A percentile compares a stretch with the other conserved stretches of the same genome.
phyloP scores from a whole-genome alignment of 2,888 invertebrate genomes.

The Platynereis dumerilii region DNA sequence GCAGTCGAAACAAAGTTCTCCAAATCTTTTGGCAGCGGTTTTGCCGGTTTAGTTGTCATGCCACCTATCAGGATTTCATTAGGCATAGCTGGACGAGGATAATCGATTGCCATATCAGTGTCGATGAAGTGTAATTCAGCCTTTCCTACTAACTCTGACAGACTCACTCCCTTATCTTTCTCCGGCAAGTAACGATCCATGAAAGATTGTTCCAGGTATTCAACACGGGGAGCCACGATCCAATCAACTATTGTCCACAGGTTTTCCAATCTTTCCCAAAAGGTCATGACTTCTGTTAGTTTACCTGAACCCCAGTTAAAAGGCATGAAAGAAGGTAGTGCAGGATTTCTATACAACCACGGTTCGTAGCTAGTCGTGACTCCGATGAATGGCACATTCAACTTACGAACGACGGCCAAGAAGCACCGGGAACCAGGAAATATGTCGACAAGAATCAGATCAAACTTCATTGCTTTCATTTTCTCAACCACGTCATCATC shows the following conservation, averaged over 20 bases:
- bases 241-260: constrained; percentile 24
- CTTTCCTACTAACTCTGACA: constrained; percentile 17
- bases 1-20: constrained; percentile 19
- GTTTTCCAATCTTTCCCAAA: constrained; percentile 28
- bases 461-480: constrained; percentile 15
- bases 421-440: constrained; percentile 26
- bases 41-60: constrained; percentile 24
- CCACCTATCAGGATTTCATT: constrained; percentile 35
- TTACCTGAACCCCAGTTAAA: constrained; percentile 13
- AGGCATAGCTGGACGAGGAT: constrained; percentile 32
- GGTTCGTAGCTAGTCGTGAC: constrained; percentile 29
- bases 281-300: constrained; percentile 28
- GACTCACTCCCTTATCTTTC: constrained; percentile 1
- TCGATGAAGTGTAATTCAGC: constrained; percentile 30
- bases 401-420: constrained; percentile 21
- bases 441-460: constrained; percentile 29
- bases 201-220: constrained; percentile 23
- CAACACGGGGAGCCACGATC: constrained; percentile 18
- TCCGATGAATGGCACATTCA: constrained; percentile 28
- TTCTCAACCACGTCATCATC: constrained; percentile 21
- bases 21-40: constrained; percentile 25
- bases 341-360: constrained; percentile 30
- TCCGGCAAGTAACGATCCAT: constrained; percentile 26
- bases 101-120: constrained; percentile 29
- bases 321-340: constrained; percentile 31